Conservation (phyloP, 2,113 vertebrate species). For the Ceyx melanurus region DNA sequence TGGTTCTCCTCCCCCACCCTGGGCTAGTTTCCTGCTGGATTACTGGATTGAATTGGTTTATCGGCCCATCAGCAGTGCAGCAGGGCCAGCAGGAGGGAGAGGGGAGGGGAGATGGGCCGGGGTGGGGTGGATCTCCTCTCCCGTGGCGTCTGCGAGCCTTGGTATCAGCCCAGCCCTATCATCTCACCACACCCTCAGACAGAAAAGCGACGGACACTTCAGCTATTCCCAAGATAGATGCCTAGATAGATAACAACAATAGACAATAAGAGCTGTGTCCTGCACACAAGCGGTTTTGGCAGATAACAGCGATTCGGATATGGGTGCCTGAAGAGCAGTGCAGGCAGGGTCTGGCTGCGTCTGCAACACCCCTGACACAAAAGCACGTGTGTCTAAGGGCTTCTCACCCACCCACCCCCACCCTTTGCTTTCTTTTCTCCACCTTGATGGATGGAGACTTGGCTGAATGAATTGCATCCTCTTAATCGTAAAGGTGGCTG, state of each 20-base stretch:
- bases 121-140: not conserved
- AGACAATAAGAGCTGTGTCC: conserved; percentile 35
- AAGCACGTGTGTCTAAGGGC: not conserved
- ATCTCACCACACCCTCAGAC: conserved; percentile 25
- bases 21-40: not conserved
- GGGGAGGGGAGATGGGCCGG: not conserved
- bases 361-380: not conserved
- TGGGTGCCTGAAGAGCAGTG: not conserved
- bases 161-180: not conserved
- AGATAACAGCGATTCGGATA: conserved; percentile 18
- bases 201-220: conserved; percentile 22
- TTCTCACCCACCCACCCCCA: not conserved
- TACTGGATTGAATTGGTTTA: not conserved
- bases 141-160: not conserved
- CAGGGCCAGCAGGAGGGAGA: not conserved
- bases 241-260: conserved; percentile 37
- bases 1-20: not conserved
- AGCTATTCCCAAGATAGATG: conserved; percentile 28
- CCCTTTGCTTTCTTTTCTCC: not conserved
- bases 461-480: conserved; percentile 14
- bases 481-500: not conserved
- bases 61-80: not conserved
- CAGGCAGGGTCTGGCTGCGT: not conserved
- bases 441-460: not conserved
- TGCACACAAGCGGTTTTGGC: conserved; percentile 17